Conservation (phyloP, 2,113 vertebrate genomes). For the Sylvia atricapilla region DNA sequence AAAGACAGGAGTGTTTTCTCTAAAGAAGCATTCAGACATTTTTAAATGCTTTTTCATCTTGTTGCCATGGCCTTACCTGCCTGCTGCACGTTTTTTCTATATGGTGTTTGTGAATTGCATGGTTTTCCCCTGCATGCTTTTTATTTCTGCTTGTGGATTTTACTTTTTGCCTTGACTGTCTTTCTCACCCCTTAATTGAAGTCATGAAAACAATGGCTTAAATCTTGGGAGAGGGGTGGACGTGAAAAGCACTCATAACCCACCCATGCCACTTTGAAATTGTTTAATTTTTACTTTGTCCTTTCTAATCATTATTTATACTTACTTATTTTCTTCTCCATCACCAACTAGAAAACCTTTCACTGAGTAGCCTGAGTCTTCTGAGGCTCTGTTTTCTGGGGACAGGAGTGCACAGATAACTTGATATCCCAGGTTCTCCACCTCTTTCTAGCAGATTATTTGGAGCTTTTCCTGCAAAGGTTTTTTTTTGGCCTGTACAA, state of each 20-base stretch:
- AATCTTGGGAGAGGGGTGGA: background rate
- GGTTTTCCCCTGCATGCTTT: background rate
- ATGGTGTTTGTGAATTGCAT: background rate
- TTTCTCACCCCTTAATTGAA: background rate
- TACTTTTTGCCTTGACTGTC: background rate
- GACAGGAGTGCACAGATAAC: background rate
- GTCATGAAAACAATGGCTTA: background rate
- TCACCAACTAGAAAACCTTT: background rate
- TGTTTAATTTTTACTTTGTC: background rate
- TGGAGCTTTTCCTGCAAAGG: background rate
- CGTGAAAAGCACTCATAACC: background rate
- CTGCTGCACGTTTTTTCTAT: background rate
- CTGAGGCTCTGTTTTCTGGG: background rate
- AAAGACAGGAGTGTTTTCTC: background rate
- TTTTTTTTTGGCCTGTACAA: background rate
- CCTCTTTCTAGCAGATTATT: background rate
- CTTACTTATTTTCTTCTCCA: background rate
- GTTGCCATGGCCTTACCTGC: background rate
- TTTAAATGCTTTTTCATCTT: background rate
- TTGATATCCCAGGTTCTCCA: background rate
- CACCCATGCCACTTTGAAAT: fast-evolving
- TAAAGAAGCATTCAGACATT: background rate
- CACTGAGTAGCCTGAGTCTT: no score
- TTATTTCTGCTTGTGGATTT: background rate
- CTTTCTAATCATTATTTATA: background rate